Base-by-base conservation (phyloP, 1,140 invertebrate species). In the Diprion similis region DNA sequence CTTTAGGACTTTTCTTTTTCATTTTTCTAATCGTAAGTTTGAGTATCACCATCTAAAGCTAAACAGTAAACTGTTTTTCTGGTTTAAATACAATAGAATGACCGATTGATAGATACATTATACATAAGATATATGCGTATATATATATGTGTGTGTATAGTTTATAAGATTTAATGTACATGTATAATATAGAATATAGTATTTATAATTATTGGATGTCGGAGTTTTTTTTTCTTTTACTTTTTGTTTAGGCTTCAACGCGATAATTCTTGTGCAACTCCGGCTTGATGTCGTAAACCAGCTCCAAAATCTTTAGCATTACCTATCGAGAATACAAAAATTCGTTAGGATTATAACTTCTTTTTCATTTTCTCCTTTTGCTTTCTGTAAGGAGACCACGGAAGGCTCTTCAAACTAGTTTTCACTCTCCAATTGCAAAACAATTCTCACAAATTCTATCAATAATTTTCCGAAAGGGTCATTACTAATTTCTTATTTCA, bases 201-300 rank as follows among this genome's bases (percentile, higher is more conserved):
- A 74, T 78, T 78, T 82, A 79, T 82, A 77, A 72, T 75, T 74
- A 17, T 71, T 45, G 66, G 17, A 68, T 68, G 66, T 45, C 10
- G 66, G 66, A 18, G 37, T 11, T 11, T 45, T 68, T 45, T 11
- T 68, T 15, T 76, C 51, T 66, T 73, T 69, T n/a, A 15, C 66
- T 74, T 70, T 65, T 59, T 59, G 47, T 19, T 83, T 85, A 85
- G 75, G 77, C 79, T 77, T 89, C 88, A 70, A 79, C 66, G 76
- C 90, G 91, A 84, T 92, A 96, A 89, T 97, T 97, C 86, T 93
- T 91, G 90, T 97, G 96, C 73, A 97, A 89, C 87, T 96, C 94
- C 10, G 96, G 95, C 84, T 94, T 95, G 84, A 97, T 97, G 81
- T 97, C 93, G 84, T 96, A 96, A 15, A 97, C 95, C 84, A 95